Conservation (phyloP, 2,113 vertebrate species). For the Stictonetta naevosa region DNA sequence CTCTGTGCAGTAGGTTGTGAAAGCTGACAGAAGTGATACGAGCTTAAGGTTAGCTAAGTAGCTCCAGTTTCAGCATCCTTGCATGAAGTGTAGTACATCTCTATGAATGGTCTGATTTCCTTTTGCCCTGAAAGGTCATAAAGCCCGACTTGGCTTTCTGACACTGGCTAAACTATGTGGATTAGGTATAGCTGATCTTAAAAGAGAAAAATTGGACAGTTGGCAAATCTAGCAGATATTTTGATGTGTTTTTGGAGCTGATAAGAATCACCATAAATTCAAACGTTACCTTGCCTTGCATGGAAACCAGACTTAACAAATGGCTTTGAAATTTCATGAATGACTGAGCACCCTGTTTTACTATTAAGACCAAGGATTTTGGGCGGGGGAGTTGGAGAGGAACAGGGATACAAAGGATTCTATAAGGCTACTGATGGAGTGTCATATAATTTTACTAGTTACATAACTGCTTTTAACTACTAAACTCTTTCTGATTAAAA, state of each 20-base stretch:
- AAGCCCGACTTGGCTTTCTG: conserved; percentile 64
- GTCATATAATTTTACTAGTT: conserved; percentile 81
- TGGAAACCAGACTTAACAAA: conserved; percentile 71
- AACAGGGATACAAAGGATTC: conserved; percentile 29
- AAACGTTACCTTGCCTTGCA: conserved; percentile 65
- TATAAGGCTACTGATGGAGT: conserved; percentile 74
- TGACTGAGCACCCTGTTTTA: conserved; percentile 57
- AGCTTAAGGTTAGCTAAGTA: background rate
- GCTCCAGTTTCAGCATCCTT: conserved; percentile 18
- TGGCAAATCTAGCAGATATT: conserved; percentile 65
- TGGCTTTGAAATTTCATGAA: conserved; percentile 75
- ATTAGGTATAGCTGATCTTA: conserved; percentile 70
- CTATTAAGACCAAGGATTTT: conserved; percentile 65
- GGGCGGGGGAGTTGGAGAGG: background rate
- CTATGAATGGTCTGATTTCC: conserved; percentile 30
- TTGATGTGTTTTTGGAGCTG: conserved; percentile 61
- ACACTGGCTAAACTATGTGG: conserved; percentile 25
- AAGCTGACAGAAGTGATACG: conserved; percentile 13
- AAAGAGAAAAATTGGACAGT: conserved; percentile 70
- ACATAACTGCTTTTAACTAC: conserved; percentile 81
- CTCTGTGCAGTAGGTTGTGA: background rate
- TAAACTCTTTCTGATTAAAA: conserved; percentile 83
- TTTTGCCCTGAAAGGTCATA: conserved; percentile 47
- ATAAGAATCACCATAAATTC: conserved; percentile 74
- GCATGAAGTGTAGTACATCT: background rate